Evolutionary conservation across 2,888 invertebrate species (phyloP).

Genomic region (Erebia aethiops): DNA sequence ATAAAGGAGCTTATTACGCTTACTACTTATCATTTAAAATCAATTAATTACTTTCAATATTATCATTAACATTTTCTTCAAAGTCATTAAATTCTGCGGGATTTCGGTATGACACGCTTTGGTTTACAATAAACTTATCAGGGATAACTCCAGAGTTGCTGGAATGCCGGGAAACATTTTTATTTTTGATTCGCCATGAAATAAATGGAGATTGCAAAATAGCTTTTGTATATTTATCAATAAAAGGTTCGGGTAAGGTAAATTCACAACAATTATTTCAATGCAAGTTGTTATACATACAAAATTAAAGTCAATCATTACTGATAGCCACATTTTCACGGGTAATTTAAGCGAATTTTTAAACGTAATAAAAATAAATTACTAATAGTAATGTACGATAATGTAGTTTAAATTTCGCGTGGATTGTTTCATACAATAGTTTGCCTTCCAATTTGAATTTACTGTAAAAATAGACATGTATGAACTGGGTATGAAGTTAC

Average conservation of each 20-base stretch:
- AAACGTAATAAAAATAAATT: not conserved
- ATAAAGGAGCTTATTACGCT: constrained; percentile 54
- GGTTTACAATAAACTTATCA: not conserved
- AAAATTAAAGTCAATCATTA: no score
- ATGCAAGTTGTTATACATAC: no score
- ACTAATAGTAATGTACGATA: not conserved
- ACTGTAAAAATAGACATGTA: not conserved
- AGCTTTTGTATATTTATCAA: not conserved
- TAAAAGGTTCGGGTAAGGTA: no score
- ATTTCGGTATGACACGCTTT: constrained; percentile 23
- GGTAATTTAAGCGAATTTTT: not conserved
- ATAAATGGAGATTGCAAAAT: not conserved
- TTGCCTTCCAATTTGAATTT: not conserved
- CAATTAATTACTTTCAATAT: constrained; percentile 50
- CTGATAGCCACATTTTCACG: not conserved
- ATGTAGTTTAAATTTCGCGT: not conserved
- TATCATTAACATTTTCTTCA: constrained; percentile 44
- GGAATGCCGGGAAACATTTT: not conserved
- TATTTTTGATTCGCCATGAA: not conserved
- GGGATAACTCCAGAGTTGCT: not conserved
- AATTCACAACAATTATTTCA: no score
- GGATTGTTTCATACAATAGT: not conserved
- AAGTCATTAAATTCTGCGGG: constrained; percentile 32
- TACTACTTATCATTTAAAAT: constrained; percentile 61
- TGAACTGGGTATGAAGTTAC: not conserved